phyloP scores from a whole-genome alignment of 92 coral and sea anemone genomes.

The Siderastrea radians region DNA sequence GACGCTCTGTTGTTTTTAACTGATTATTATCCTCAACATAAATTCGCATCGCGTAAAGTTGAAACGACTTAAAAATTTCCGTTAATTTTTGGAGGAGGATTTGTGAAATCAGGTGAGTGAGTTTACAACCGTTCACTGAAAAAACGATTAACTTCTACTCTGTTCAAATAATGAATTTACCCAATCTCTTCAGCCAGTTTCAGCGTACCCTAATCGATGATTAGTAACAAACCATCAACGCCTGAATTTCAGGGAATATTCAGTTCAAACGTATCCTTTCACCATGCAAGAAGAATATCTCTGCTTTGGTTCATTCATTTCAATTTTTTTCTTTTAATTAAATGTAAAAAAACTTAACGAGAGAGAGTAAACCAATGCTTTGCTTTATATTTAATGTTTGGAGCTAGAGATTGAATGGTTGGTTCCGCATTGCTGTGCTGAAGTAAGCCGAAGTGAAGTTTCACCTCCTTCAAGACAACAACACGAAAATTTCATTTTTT shows the following conservation, averaged over 20 bases:
- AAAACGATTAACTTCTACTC: too few species aligned
- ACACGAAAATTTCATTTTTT: too few species aligned
- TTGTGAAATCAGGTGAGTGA: constrained; percentile 3
- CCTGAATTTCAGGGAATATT: background rate
- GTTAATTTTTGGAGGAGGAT: background rate
- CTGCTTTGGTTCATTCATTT: too few species aligned
- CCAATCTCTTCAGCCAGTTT: background rate
- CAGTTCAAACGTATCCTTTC: background rate
- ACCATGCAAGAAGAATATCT: too few species aligned
- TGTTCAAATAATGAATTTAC: too few species aligned
- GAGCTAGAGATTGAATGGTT: background rate
- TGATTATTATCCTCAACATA: constrained; percentile 16
- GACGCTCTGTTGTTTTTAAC: constrained; percentile 6
- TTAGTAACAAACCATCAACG: too few species aligned
- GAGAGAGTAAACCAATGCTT: background rate
- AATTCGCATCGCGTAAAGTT: constrained; percentile 1
- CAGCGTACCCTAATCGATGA: too few species aligned
- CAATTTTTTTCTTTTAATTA: too few species aligned
- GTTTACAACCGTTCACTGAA: background rate
- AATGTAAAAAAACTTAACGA: too few species aligned
- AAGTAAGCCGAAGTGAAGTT: background rate
- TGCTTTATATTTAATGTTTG: background rate
- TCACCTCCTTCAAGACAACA: too few species aligned
- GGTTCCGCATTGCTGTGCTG: background rate
- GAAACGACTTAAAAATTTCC: background rate